These are phyloP conservation scores for Maconellicoccus hirsutus DNA, from an alignment of 1,140 invertebrate genomes.

Conservation along the genomic window DNA sequence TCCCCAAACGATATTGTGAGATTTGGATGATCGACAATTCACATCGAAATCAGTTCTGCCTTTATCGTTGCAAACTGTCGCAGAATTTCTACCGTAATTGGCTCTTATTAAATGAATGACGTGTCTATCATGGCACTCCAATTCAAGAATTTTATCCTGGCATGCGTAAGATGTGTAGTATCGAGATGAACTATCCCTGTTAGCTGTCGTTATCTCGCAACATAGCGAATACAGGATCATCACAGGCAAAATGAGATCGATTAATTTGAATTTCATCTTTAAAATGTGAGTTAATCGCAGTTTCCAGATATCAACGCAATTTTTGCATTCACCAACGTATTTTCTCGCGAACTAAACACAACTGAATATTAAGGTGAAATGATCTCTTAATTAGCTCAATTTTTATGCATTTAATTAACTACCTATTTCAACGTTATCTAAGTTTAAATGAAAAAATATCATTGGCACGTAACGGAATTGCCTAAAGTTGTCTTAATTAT, in stretches of 20 bases:
- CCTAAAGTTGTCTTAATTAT: too few relatives aligned
- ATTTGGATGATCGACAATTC: slow-evolving; percentile 82
- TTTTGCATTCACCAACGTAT: not conserved
- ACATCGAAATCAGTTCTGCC: slow-evolving; percentile 94
- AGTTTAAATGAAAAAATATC: too few relatives aligned
- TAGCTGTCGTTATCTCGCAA: not conserved
- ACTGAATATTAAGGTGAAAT: too few relatives aligned
- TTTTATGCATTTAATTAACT: too few relatives aligned
- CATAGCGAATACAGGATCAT: not conserved
- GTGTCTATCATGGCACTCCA: slow-evolving; percentile 74
- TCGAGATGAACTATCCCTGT: slow-evolving; percentile 35
- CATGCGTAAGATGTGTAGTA: slow-evolving; percentile 89
- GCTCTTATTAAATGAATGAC: slow-evolving; percentile 84
- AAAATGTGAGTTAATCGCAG: not conserved
- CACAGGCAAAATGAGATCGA: not conserved
- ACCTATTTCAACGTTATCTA: too few relatives aligned
- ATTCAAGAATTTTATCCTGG: slow-evolving; percentile 76
- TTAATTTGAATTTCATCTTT: not conserved
- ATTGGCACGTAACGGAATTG: too few relatives aligned
- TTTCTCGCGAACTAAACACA: too few relatives aligned
- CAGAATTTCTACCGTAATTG: slow-evolving; percentile 90
- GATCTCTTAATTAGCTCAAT: too few relatives aligned
- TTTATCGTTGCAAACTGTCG: slow-evolving; percentile 92
- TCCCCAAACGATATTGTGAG: slow-evolving; percentile 61
- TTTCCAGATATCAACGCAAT: not conserved